Percentiles rank a stretch among this genome's conserved stretches.
phyloP scores from a whole-genome alignment of 2,113 vertebrate genomes.

The Centropristis striata region DNA sequence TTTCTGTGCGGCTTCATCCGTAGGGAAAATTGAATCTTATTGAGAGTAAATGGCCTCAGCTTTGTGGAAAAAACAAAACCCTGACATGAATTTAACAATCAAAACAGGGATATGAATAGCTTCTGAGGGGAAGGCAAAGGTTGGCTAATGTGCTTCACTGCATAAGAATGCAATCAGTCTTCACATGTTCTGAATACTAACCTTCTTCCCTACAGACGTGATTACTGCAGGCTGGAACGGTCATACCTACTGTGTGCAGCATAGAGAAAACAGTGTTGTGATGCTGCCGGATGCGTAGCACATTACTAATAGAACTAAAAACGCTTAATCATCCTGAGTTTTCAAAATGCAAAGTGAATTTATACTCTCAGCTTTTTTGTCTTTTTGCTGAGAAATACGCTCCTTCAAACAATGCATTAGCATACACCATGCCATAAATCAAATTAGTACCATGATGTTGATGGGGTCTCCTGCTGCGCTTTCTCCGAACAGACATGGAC shows the following conservation, averaged over 20 bases:
- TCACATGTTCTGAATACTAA: conserved; percentile 69
- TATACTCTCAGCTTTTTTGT: conserved; percentile 21
- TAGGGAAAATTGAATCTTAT: conserved; percentile 24
- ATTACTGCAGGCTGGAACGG: conserved; percentile 46
- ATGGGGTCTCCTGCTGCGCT: conserved; percentile 60
- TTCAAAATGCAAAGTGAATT: conserved; percentile 29
- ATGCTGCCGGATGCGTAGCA: conserved; percentile 14
- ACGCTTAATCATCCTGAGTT: conserved; percentile 41
- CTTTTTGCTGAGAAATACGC: conserved; percentile 21
- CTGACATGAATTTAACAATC: conserved; percentile 70
- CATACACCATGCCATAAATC: conserved; percentile 63
- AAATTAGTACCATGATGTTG: conserved; percentile 64
- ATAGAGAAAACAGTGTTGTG: conserved; percentile 19
- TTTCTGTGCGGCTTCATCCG: conserved; percentile 15
- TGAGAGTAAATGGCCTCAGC: conserved; percentile 52
- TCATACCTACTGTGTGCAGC: conserved; percentile 33
- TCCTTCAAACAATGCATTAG: conserved; percentile 51
- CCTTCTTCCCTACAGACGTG: conserved; percentile 50
- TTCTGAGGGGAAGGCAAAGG: conserved; percentile 62
- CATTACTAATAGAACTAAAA: conserved; percentile 27
- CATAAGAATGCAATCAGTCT: conserved; percentile 66
- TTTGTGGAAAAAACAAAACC: conserved; percentile 37
- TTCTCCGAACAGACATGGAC: conserved; percentile 57
- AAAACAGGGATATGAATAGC: conserved; percentile 65
- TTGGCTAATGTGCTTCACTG: conserved; percentile 67